phyloP scores from a whole-genome alignment of 2,113 vertebrate species.

The Chelonoidis abingdonii region DNA sequence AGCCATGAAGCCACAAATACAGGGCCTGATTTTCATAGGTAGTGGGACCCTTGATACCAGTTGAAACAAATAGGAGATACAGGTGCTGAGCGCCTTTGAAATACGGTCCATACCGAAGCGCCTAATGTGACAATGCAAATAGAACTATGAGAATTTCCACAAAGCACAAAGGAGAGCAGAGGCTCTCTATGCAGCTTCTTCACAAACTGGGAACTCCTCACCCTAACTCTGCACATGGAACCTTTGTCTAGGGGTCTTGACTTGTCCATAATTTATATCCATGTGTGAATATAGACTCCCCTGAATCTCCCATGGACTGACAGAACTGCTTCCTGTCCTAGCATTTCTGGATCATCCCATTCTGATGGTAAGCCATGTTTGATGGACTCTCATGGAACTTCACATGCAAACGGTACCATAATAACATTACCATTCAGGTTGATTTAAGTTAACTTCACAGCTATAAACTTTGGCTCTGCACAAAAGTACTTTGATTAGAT shows the following conservation, averaged over 20 bases:
- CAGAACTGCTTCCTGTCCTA: not conserved
- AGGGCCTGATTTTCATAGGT: rapidly evolving
- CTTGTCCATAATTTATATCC: not conserved
- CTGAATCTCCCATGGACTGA: not conserved
- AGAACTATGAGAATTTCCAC: not conserved
- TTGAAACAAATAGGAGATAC: not conserved
- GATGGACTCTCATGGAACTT: not conserved
- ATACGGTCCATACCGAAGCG: not conserved
- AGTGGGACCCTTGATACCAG: not conserved
- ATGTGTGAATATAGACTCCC: not conserved
- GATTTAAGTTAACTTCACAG: no score
- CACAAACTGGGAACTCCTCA: not conserved
- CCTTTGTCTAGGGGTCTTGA: not conserved
- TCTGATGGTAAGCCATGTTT: not conserved
- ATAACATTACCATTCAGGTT: no score
- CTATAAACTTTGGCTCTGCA: no score
- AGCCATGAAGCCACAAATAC: rapidly evolving
- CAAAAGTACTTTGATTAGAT: no score
- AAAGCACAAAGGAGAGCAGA: not conserved
- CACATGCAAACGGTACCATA: no score
- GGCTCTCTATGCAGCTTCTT: not conserved
- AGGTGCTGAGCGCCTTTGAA: not conserved
- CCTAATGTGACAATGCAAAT: not conserved
- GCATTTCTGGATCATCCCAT: not conserved
- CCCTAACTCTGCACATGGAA: not conserved